Evolutionary conservation across 2,888 invertebrate genomes (phyloP).

Genomic region (Leuctra nigra): DNA sequence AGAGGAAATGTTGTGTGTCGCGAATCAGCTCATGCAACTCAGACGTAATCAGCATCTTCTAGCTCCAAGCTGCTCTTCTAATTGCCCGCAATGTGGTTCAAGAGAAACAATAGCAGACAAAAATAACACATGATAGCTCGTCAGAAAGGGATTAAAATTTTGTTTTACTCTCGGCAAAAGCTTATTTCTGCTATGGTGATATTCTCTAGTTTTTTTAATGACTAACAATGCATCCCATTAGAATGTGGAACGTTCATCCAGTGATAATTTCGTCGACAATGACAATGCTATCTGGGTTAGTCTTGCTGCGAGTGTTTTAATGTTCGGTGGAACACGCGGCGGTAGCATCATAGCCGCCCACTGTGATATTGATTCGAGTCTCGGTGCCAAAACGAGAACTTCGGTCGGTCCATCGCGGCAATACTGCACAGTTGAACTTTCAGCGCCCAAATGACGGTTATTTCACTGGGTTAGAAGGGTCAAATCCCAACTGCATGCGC

Average conservation of each 20-base stretch:
- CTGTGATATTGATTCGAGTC: slow-evolving; percentile 7
- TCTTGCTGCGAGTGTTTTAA: neutral
- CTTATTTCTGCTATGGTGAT: too few relatives aligned
- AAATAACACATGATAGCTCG: too few relatives aligned
- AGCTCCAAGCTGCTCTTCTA: too few relatives aligned
- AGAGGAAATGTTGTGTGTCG: too few relatives aligned
- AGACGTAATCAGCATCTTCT: too few relatives aligned
- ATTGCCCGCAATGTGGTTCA: too few relatives aligned
- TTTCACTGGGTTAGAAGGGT: neutral
- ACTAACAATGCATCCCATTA: neutral
- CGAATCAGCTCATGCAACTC: too few relatives aligned
- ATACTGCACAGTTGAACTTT: neutral
- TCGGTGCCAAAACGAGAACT: slow-evolving; percentile 13
- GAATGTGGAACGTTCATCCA: neutral
- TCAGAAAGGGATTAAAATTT: too few relatives aligned
- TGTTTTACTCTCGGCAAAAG: too few relatives aligned
- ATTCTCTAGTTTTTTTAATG: neutral
- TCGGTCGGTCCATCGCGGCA: neutral
- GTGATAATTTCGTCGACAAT: neutral
- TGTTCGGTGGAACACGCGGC: neutral
- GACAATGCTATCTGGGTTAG: neutral
- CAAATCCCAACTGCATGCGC: too few relatives aligned
- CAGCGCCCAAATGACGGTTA: neutral
- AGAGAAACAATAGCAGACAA: too few relatives aligned
- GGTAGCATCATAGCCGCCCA: neutral